Evolutionary conservation across 1,140 invertebrate species (phyloP), one percentile per base, ranked within the genome.

Genomic region (Heliconius eleuchia): DNA sequence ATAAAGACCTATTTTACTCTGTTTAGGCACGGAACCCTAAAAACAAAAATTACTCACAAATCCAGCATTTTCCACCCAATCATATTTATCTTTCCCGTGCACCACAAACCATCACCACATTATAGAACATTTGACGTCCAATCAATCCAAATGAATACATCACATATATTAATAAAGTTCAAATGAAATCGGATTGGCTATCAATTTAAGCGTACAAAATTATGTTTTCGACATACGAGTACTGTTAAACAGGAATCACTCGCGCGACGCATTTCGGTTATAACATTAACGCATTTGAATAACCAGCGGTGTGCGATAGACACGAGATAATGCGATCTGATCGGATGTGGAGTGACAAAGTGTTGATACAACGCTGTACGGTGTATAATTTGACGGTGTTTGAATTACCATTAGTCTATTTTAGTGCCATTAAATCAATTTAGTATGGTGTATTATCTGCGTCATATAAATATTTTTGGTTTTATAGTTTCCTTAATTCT

Each of bases 281-380:
- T 66, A 66, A 55, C 74, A 50, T 71, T 76, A 46, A 42, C 30
- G 74, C 66, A 76, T 76, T 76, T 70, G 57, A 76, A 66, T 27
- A 34, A 70, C 19, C 27, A 30, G 7, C 74, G 23, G n/a, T 46
- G 60, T 23, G 11, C 18, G 18, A 42, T 50, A 42, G 8, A 57
- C 52, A 76, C 42, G 57, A 76, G 42, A 70, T 71, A 76, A 75
- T 75, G 55, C 23, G 30, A 75, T 75, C 27, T 16, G 60, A 66
- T 66, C 60, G 60, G 60, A 66, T 66, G 60, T 13, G 60, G 60
- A 27, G 23, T 66, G 60, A 66, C 60, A 66, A 2, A 66, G 60
- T 66, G 60, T 66, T 66, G 60, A 13, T 30, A 66, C 11, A 23
- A 66, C n/a, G 60, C 60, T 66, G 13, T 11, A 16, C 9, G 11